These are phyloP conservation scores for Ceratitis capitata DNA, from an alignment of 1,140 invertebrate species.

Conservation along the genomic window DNA sequence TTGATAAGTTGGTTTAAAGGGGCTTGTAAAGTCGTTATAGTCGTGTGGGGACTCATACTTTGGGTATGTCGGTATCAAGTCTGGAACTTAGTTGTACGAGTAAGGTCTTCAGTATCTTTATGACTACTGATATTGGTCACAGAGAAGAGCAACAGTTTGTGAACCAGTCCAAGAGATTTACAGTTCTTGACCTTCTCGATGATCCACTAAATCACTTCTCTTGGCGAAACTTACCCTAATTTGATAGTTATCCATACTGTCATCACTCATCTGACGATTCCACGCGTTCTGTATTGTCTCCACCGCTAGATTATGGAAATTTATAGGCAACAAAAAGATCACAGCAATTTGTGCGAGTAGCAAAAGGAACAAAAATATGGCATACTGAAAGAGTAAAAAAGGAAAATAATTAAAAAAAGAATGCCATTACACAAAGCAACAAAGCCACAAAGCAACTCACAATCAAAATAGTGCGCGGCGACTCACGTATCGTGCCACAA, in stretches of 20 bases:
- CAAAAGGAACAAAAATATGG: constrained; percentile 52
- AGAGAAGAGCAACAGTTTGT: no score
- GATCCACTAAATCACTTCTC: no score
- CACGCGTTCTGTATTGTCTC: constrained; percentile 56
- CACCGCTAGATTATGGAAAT: constrained; percentile 53
- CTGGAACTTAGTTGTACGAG: no score
- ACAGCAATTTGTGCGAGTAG: constrained; percentile 58
- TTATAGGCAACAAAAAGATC: constrained; percentile 56
- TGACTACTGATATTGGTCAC: no score
- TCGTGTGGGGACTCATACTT: no score
- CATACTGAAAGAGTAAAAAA: constrained; percentile 49
- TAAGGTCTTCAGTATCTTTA: no score
- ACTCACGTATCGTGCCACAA: constrained; percentile 52
- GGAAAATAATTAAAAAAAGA: background rate
- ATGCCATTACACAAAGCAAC: background rate
- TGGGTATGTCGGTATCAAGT: no score
- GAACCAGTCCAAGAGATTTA: no score
- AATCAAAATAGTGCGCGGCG: constrained; percentile 55
- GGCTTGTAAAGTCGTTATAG: no score
- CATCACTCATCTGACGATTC: constrained; percentile 50
- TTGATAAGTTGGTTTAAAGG: no score
- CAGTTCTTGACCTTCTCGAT: no score
- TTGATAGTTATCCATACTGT: constrained; percentile 53
- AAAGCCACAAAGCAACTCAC: constrained; percentile 53
- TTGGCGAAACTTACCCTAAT: constrained; percentile 55